Evolutionary conservation across 1,140 invertebrate genomes (phyloP).

Genomic region (Whitmania pigra): DNA sequence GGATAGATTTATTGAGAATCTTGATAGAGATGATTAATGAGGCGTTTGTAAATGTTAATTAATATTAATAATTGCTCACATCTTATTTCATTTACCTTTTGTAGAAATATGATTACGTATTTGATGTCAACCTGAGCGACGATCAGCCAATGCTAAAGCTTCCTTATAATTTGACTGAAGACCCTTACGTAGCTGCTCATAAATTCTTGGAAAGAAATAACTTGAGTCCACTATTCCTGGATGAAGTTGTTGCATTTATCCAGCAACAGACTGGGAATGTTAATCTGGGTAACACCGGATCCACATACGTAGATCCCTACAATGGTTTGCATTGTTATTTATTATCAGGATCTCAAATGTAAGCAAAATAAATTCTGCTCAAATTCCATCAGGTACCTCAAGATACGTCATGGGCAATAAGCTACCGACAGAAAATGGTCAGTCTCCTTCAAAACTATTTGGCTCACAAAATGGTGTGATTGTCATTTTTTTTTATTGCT

Average conservation of each 20-base stretch:
- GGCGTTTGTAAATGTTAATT: no score
- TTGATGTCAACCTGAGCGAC: constrained; percentile 83
- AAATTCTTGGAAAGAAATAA: constrained; percentile 58
- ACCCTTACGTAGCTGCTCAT: constrained; percentile 55
- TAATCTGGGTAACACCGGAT: constrained; percentile 29
- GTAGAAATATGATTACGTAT: constrained; percentile 85
- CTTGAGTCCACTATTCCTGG: constrained; percentile 61
- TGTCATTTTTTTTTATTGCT: no score
- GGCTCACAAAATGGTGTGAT: background rate
- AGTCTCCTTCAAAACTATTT: background rate
- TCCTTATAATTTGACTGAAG: constrained; percentile 67
- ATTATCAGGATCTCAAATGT: constrained; percentile 47
- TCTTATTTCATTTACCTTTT: constrained; percentile 32
- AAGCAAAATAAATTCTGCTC: constrained; percentile 25
- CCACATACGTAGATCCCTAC: constrained; percentile 40
- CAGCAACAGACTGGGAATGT: constrained; percentile 58
- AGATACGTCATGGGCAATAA: no score
- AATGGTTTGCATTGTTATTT: constrained; percentile 55
- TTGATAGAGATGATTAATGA: no score
- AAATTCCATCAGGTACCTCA: constrained; percentile 15
- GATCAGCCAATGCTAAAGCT: constrained; percentile 72
- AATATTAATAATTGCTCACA: no score
- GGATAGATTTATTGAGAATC: no score
- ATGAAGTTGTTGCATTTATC: constrained; percentile 91
- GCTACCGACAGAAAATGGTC: no score